These are phyloP conservation scores for Dolichallabes microphthalmus DNA, from an alignment of 2,113 vertebrate genomes.

Conservation along the genomic window DNA sequence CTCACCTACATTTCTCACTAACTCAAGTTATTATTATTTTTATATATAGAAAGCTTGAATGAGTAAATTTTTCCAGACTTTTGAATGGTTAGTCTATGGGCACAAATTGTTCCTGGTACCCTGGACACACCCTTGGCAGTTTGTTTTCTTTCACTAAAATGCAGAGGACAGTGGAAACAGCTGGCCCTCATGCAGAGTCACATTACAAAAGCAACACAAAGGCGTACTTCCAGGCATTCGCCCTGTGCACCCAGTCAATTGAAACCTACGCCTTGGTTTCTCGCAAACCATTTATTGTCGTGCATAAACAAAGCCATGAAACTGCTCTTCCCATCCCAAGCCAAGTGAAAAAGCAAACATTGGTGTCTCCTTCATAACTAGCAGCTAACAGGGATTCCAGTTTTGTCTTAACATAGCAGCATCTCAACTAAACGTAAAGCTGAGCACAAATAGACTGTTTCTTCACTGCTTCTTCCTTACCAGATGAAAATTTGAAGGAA, in stretches of 20 bases:
- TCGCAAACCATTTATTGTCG: constrained; percentile 24
- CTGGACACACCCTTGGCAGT: background rate
- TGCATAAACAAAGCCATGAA: constrained; percentile 5
- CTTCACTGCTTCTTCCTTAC: background rate
- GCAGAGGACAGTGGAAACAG: constrained; percentile 24
- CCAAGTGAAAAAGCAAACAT: background rate
- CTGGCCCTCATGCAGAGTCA: constrained; percentile 15
- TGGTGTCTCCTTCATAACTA: background rate
- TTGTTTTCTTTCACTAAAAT: constrained; percentile 16
- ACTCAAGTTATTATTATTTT: background rate
- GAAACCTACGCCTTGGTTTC: constrained; percentile 26
- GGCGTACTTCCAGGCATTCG: constrained; percentile 13
- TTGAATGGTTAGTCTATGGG: background rate
- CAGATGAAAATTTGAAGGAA: background rate
- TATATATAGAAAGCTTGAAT: background rate
- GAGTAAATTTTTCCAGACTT: background rate
- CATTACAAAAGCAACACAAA: constrained; percentile 23
- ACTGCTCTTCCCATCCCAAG: background rate
- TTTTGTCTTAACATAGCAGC: background rate
- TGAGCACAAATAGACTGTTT: background rate
- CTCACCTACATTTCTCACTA: no score
- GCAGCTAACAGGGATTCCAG: background rate
- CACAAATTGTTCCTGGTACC: background rate
- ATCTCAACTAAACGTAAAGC: background rate
- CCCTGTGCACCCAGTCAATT: background rate